These are phyloP conservation scores for Tetramorium alpestre DNA, from an alignment of 1,140 invertebrate species.

Conservation along the genomic window DNA sequence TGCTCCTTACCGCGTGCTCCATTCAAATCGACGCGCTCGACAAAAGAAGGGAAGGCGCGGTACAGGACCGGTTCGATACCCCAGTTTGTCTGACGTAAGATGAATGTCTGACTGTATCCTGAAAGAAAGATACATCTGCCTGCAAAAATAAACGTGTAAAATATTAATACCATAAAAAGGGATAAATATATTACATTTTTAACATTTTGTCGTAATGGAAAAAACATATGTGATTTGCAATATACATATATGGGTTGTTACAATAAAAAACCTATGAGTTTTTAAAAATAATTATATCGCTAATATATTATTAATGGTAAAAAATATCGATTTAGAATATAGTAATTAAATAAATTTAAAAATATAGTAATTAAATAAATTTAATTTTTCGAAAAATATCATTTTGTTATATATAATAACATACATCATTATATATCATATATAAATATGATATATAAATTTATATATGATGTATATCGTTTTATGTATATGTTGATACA, in stretches of 20 bases:
- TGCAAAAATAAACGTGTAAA: neutral
- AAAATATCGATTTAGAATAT: neutral
- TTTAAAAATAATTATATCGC: neutral
- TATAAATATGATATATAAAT: neutral
- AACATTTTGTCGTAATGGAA: neutral
- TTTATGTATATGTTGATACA: neutral
- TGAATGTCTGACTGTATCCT: neutral
- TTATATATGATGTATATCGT: neutral
- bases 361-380: too few relatives aligned
- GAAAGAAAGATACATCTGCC: neutral
- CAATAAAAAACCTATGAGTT: neutral
- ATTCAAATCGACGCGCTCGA: slow-evolving; percentile 22
- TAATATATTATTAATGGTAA: neutral
- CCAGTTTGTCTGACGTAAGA: neutral
- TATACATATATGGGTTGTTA: too few relatives aligned
- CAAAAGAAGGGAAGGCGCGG: neutral
- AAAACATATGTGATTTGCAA: neutral
- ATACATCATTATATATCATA: too few relatives aligned
- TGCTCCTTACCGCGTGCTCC: neutral
- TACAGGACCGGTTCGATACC: neutral
- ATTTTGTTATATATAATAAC: too few relatives aligned
- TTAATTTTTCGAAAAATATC: too few relatives aligned
- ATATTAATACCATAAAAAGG: neutral
- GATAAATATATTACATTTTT: neutral
- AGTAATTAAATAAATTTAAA: neutral